Conservation (phyloP, 2,888 invertebrate genomes). For the Pyrrhosoma nymphula region DNA sequence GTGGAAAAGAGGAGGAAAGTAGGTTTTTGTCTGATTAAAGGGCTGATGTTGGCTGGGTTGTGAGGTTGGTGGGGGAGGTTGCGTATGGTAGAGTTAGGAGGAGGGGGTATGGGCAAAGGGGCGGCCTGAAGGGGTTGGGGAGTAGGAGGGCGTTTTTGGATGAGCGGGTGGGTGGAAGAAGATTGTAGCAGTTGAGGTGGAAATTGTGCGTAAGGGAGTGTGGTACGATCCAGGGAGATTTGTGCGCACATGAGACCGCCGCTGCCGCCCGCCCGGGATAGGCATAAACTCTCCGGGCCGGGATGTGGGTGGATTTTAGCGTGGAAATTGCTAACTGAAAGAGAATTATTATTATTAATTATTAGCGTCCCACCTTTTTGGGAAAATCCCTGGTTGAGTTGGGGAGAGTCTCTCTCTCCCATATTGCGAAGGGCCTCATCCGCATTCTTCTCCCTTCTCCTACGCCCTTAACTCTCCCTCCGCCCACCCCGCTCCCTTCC, state of each 20-base stretch:
- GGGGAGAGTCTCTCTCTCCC: background rate
- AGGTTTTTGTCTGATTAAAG: slow-evolving; percentile 30
- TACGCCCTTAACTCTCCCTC: background rate
- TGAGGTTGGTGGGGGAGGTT: background rate
- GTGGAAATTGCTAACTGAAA: slow-evolving; percentile 38
- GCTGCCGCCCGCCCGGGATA: too few species aligned
- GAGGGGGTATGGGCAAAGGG: background rate
- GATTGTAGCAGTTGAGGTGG: slow-evolving; percentile 25
- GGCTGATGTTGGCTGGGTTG: background rate
- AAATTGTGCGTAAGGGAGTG: background rate
- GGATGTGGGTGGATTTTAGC: background rate
- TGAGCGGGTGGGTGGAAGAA: background rate
- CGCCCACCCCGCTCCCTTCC: background rate
- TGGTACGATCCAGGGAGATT: background rate
- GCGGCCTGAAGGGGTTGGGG: background rate
- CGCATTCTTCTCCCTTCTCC: background rate
- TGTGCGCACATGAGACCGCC: slow-evolving; percentile 7
- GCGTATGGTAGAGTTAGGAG: background rate
- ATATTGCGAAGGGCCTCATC: slow-evolving; percentile 3
- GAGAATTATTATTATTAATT: slow-evolving; percentile 44
- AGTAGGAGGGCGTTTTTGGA: background rate
- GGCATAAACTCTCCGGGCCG: background rate
- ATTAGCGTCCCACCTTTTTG: slow-evolving; percentile 34
- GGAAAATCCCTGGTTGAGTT: background rate
- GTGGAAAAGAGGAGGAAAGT: slow-evolving; percentile 1